These are phyloP conservation scores for Physocephala rufipes DNA, from an alignment of 2,888 invertebrate species.

Conservation along the genomic window DNA sequence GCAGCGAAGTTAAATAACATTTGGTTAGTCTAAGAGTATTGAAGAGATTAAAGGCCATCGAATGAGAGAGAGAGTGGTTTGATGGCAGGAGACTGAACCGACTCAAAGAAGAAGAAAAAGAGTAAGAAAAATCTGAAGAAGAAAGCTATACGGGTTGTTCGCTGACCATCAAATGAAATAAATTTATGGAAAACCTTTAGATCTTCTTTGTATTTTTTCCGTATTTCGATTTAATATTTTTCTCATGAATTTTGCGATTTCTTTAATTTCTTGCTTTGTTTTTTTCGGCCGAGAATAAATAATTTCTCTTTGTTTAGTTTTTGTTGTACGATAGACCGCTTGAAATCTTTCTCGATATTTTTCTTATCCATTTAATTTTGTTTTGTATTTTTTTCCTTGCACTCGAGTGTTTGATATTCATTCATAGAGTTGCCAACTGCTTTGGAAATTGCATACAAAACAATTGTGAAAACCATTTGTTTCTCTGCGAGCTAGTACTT, in stretches of 20 bases:
- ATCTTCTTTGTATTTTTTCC: too few relatives aligned
- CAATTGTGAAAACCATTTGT: constrained; percentile 23
- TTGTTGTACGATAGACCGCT: too few relatives aligned
- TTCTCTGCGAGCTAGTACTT: background rate
- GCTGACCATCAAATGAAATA: too few relatives aligned
- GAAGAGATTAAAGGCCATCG: background rate
- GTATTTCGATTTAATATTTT: too few relatives aligned
- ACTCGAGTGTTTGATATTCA: background rate
- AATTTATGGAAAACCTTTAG: too few relatives aligned
- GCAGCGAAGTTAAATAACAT: too few relatives aligned
- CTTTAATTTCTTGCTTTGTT: too few relatives aligned
- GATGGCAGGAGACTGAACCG: background rate
- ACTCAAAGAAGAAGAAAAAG: background rate
- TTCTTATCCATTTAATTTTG: background rate
- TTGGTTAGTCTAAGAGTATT: background rate
- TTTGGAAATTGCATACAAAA: constrained; percentile 17
- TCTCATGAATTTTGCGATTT: too few relatives aligned
- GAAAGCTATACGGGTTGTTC: too few relatives aligned
- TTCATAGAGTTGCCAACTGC: constrained; percentile 19
- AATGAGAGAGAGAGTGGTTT: background rate
- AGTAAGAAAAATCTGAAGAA: background rate
- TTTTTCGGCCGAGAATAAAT: too few relatives aligned
- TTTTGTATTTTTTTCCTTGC: too few relatives aligned
- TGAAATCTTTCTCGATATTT: background rate
- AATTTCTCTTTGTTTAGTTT: too few relatives aligned